Base-by-base conservation (phyloP, 2,113 vertebrate species). In the Bos taurus region DNA sequence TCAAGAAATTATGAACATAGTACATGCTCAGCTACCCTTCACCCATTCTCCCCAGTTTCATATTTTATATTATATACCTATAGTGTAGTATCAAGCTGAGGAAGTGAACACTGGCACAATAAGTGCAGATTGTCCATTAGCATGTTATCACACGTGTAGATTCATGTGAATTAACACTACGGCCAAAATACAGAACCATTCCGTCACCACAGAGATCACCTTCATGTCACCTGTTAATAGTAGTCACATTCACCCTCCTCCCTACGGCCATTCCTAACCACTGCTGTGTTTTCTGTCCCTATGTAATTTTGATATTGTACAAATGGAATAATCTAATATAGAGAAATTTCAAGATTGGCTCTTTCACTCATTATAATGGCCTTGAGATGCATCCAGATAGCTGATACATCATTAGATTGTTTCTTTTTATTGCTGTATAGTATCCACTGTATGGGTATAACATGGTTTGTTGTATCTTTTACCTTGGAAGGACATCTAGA, bases 191-290 rank as follows among this genome's bases (percentile, higher is more conserved):
- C 3, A 77, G 36, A 82, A 26, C 3, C 28, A 1, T 36, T 3
- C 16, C 12, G 11, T 48, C 48, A 57, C 15, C 11, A 28, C 12
- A 62, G 25, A 77, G 8, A 21, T n/a, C 9, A 43, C 14, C 48
- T 19, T 40, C 17, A 1, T 3, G 33, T 30, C 40, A 17, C 3
- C 7, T 9, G 1, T 59, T 78, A 15, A 7, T 19, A 21, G n/a
- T 7, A 25, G 60, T 84, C 30, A 25, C 9, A 54, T 2, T 48
- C 26, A n/a, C 33, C 17, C 14, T 36, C 2, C 12, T 13, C n/a
- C 33, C 8, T 8, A 15, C 1, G 12, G 3, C 5, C 3, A 4
- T 67, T 16, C 25, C 3, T 56, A 33, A 16, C 2, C 40, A 40
- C 28, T 23, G 50, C 17, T 67, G 4, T 28, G 21, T 25, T 82